Evolutionary conservation across 2,113 vertebrate genomes (phyloP).

Genomic region (Calidris pygmaea): DNA sequence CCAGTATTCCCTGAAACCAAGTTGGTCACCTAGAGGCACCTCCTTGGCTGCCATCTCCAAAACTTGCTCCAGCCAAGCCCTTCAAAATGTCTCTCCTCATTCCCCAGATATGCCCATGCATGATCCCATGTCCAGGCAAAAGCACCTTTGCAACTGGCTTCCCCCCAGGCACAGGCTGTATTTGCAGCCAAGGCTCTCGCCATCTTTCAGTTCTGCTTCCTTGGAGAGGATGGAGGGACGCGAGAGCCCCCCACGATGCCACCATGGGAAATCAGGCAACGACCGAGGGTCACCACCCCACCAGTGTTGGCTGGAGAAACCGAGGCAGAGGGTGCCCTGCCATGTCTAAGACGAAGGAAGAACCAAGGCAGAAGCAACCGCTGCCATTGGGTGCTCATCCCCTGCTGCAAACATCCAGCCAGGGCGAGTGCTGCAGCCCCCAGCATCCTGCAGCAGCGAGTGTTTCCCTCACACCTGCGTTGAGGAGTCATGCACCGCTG

Average conservation of each 20-base stretch:
- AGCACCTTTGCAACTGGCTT: neutral
- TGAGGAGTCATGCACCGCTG: neutral
- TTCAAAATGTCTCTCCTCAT: neutral
- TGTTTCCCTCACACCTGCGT: neutral
- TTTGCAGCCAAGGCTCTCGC: neutral
- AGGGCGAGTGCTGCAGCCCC: neutral
- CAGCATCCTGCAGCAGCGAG: neutral
- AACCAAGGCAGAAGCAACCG: neutral
- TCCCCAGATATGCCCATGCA: accelerated
- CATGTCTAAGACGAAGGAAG: neutral
- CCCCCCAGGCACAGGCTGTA: neutral
- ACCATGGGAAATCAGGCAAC: neutral
- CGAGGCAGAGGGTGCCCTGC: neutral
- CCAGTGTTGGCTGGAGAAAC: neutral
- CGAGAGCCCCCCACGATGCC: accelerated
- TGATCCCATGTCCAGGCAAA: neutral
- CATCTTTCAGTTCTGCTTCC: neutral
- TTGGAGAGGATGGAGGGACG: neutral
- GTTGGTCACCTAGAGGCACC: neutral
- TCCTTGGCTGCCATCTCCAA: neutral
- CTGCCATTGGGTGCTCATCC: neutral
- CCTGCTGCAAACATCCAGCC: neutral
- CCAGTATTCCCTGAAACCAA: neutral
- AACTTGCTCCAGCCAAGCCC: neutral
- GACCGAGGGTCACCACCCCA: neutral